These are phyloP conservation scores for Diplodus sargus DNA, from an alignment of 2,797 vertebrate species.

Conservation along the genomic window DNA sequence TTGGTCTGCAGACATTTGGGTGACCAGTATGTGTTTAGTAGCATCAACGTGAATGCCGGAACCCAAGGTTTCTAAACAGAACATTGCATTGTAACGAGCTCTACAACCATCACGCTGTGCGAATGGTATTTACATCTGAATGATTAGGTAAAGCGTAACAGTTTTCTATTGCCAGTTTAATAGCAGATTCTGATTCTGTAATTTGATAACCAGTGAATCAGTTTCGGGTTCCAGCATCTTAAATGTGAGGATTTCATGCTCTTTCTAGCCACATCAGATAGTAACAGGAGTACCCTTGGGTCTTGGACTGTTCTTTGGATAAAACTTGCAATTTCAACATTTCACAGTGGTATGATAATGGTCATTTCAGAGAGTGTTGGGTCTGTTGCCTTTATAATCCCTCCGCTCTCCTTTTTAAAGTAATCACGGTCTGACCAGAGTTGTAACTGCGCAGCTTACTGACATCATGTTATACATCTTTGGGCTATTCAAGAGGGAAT, in stretches of 20 bases:
- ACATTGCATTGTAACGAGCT: too few species aligned
- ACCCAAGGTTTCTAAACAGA: too few species aligned
- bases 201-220: background rate
- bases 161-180: too few species aligned
- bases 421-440: slow-evolving; percentile 13
- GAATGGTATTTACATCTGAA: too few species aligned
- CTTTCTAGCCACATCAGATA: background rate
- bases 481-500: slow-evolving; percentile 33
- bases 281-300: background rate
- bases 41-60: too few species aligned
- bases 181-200: too few species aligned
- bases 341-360: background rate
- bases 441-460: slow-evolving; percentile 8
- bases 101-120: too few species aligned
- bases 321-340: background rate
- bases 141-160: too few species aligned
- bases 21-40: too few species aligned
- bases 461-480: slow-evolving; percentile 33
- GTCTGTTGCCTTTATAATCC: background rate
- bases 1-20: too few species aligned
- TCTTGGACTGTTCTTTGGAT: background rate
- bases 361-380: background rate
- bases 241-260: background rate
- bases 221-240: background rate
- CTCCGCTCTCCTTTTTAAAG: background rate